Evolutionary conservation across 2,113 vertebrate species (phyloP), one percentile per base, ranked within the genome.

Genomic region (Numenius arquata): DNA sequence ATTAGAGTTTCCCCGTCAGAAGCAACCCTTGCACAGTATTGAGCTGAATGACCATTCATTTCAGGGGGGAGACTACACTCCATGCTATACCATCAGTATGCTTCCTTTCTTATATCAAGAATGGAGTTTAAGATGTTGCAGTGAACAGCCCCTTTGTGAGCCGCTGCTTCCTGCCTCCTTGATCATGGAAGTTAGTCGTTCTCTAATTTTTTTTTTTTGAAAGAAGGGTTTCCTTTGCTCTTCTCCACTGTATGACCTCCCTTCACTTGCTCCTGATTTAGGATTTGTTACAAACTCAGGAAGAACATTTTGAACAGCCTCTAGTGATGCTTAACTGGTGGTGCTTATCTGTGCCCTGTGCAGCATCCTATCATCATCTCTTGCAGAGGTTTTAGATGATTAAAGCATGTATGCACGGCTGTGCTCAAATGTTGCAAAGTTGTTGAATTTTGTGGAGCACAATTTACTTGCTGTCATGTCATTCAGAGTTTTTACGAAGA

Each of bases 361-460:
- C 40, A 68, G 58, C 26, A 55, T 40, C 62, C 53, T 52, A 32
- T 23, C 22, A 29, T 48, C 52, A 62, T 86, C 9, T 61, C 47
- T 52, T 55, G 26, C n/a, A 84, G 17, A 59, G 22, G 2, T 77
- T 77, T 77, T 40, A 62, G 59, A 5, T 73, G 3, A 34, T 74
- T 53, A 80, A 40, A 86, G 19, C 5, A 0, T 16, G 4, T 1
- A 0, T 40, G 74, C 14, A 3, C 0, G 8, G 19, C 63, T n/a
- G 16, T 45, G 59, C 25, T 71, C 9, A 41, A 18, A 38, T 71
- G 40, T 91, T 86, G 72, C 8, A 9, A 27, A 59, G 36, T 56
- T 86, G 36, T 45, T 80, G 50, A 67, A 43, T 80, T 93, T 92
- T 1, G 1, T 67, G 38, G 47, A 48, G 55, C 13, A 5, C 5